Base-by-base conservation (phyloP, 2,113 vertebrate genomes). In the Crotalus tigris region DNA sequence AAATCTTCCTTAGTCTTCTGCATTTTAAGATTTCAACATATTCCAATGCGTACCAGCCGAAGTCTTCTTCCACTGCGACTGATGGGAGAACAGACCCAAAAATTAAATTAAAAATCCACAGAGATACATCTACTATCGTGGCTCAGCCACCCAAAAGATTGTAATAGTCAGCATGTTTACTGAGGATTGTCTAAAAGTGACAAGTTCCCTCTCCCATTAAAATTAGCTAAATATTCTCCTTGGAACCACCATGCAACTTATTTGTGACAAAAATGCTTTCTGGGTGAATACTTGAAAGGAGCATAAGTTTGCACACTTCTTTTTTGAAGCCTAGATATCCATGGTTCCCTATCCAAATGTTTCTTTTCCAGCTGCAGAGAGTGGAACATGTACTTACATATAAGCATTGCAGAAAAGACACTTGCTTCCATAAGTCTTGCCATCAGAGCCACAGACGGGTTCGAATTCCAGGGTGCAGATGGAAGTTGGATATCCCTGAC, bases 391-490 rank as follows among this genome's bases (percentile, higher is more conserved):
- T 86, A 89, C 87, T 89, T 19, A 89, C 54, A 75, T 5, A 75
- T 69, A 75, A 0, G 39, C 81, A 59, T 33, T 93, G 57, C 96
- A 97, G 94, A 98, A 96, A 98, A 96, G 0, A 89, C 97, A 97
- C 5, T 1, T 29, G 93, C 97, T 98, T 10, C 15, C 88, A 95
- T 97, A 97, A 54, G 96, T 97, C 88, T 96, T n/a, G 3, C 97
- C 95, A 0, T 98, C 94, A 92, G 97, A 97, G 59, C 95, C 97
- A 0, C 97, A 98, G 90, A 33, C 33, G 33, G 33, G 33, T 33
- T 33, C 33, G 33, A 33, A 33, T 33, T 33, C 1, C 33, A 33
- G 33, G 33, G 33, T 33, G 33, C 33, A 33, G 33, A 33, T 97
- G 92, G 24, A 17, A 4, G 39, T 33, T 33, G 33, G 33, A 33